phyloP scores from a whole-genome alignment of 2,888 invertebrate species.

The Drosophila demipolita region DNA sequence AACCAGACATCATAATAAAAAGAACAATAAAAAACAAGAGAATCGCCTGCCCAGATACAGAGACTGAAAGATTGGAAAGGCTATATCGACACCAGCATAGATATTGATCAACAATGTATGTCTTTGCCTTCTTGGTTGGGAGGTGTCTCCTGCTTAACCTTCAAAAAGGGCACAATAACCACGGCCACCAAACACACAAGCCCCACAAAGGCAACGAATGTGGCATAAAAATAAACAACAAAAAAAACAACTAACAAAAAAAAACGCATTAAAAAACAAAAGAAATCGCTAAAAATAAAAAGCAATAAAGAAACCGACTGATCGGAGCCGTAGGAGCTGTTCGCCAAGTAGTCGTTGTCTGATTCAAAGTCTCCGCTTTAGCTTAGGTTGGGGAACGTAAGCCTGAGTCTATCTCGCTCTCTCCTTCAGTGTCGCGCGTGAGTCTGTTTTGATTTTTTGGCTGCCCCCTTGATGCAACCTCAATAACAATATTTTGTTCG shows the following conservation, averaged over 20 bases:
- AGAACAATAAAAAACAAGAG: not conserved
- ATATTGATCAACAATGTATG: not conserved
- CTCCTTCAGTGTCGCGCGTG: not conserved
- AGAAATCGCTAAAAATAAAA: conserved; percentile 7
- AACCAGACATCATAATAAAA: conserved; percentile 11
- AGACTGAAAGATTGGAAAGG: not conserved
- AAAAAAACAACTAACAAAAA: conserved; percentile 16
- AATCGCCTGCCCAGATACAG: not conserved
- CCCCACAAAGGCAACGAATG: conserved; percentile 56
- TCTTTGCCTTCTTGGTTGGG: not conserved
- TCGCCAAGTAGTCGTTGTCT: not conserved
- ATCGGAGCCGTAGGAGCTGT: conserved; percentile 13
- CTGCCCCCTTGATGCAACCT: conserved; percentile 58
- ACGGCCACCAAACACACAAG: conserved; percentile 40
- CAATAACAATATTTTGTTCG: conserved; percentile 66
- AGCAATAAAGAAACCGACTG: conserved; percentile 8
- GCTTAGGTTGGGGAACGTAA: conserved; percentile 18
- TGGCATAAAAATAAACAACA: conserved; percentile 48
- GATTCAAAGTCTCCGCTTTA: conserved; percentile 6
- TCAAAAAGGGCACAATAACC: not conserved
- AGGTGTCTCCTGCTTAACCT: not conserved
- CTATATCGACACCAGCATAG: not conserved
- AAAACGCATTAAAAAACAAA: conserved; percentile 19
- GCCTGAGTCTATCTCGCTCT: conserved; percentile 1
- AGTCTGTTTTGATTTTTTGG: conserved; percentile 27